These are phyloP conservation scores for Larimichthys polyactis DNA, from an alignment of 2,113 vertebrate genomes.

Conservation along the genomic window DNA sequence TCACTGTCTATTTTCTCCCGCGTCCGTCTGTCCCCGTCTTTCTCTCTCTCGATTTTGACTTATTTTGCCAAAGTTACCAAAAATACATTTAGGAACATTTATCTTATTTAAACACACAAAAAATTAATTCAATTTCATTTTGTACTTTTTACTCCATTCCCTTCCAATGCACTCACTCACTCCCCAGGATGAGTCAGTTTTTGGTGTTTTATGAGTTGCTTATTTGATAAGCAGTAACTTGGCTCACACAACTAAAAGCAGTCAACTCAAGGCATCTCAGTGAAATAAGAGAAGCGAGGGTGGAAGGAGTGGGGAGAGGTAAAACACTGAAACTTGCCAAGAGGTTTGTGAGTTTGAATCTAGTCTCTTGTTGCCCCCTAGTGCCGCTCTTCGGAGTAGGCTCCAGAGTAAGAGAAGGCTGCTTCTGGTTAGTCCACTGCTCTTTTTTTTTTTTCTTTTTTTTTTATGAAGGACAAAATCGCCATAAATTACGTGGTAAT, in stretches of 20 bases:
- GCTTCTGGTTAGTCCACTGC: constrained; percentile 71
- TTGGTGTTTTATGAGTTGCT: constrained; percentile 37
- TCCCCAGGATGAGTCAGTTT: constrained; percentile 44
- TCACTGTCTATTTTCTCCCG: constrained; percentile 53
- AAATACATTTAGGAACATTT: background rate
- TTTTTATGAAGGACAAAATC: constrained; percentile 75
- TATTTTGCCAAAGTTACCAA: background rate
- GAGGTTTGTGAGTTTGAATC: constrained; percentile 22
- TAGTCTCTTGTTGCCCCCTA: constrained; percentile 81
- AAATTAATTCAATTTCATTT: background rate
- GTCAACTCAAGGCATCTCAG: constrained; percentile 24
- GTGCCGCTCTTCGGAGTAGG: constrained; percentile 52
- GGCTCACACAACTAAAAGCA: constrained; percentile 28
- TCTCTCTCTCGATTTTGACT: background rate
- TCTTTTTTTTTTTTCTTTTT: constrained; percentile 64
- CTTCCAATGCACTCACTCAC: constrained; percentile 21
- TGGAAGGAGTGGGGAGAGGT: background rate
- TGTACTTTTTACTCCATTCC: background rate
- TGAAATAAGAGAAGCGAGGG: constrained; percentile 7
- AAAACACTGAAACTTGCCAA: constrained; percentile 25
- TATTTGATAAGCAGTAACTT: constrained; percentile 57
- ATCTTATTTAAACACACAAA: background rate
- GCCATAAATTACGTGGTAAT: constrained; percentile 75
- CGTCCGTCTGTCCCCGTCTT: constrained; percentile 14
- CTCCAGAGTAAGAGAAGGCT: constrained; percentile 34